Conservation (phyloP, 2,797 vertebrate genomes). For the Bufotes viridis region DNA sequence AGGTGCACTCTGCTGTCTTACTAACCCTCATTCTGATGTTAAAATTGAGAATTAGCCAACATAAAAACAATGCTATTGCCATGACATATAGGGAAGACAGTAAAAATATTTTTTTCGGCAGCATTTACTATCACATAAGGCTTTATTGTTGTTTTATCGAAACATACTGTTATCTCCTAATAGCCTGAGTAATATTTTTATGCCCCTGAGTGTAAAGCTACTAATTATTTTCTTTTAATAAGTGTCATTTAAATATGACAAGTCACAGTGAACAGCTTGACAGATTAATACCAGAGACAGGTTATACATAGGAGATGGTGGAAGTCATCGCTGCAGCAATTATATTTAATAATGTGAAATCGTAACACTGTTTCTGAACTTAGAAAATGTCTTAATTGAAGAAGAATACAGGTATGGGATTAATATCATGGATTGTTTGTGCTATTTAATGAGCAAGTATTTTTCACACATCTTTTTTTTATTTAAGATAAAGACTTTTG, state of each 20-base stretch:
- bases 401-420: constrained; percentile 7
- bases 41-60: too few species aligned
- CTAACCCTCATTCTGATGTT: too few species aligned
- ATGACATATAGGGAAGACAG: background rate
- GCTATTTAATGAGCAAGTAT: background rate
- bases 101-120: background rate
- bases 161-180: constrained; percentile 6
- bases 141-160: background rate
- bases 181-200: background rate
- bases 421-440: background rate
- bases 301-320: constrained; percentile 43
- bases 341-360: constrained; percentile 25
- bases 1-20: too few species aligned
- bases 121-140: background rate
- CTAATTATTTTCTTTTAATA: constrained; percentile 37
- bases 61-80: background rate
- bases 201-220: constrained; percentile 14
- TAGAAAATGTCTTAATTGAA: constrained; percentile 12
- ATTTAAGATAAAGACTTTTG: too few species aligned
- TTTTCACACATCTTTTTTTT: too few species aligned
- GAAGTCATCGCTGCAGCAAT: constrained; percentile 32
- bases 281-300: constrained; percentile 27
- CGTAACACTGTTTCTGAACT: background rate
- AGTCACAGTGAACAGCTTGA: constrained; percentile 10
- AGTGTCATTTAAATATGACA: constrained; percentile 39